A percentile compares a stretch with the other conserved stretches of the same genome.
Evolutionary conservation across 2,797 vertebrate genomes (phyloP).

Genomic region (Telmatherina bonti): DNA sequence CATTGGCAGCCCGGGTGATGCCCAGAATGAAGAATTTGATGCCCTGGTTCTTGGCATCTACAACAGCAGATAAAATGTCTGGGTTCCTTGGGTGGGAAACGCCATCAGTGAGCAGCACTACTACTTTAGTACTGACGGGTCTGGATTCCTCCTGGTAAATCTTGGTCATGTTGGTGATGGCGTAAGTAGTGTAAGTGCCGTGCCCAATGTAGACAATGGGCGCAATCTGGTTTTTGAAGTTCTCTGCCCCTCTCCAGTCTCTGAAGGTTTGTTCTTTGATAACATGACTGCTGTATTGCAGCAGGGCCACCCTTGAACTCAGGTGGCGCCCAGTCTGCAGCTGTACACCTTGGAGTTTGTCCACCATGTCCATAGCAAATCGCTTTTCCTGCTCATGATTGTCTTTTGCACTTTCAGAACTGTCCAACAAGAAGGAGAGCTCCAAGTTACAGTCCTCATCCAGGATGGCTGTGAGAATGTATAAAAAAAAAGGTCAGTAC

Average conservation of each 20-base stretch:
- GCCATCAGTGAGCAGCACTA: conserved; percentile 89
- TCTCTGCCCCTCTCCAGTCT: conserved; percentile 88
- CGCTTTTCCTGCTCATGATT: conserved; percentile 91
- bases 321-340: conserved; percentile 83
- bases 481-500: conserved; percentile 6
- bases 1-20: conserved; percentile 88
- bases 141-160: conserved; percentile 89
- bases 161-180: conserved; percentile 93
- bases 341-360: conserved; percentile 84
- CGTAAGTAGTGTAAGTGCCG: conserved; percentile 92
- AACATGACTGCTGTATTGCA: conserved; percentile 94
- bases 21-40: conserved; percentile 90
- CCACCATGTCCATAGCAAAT: conserved; percentile 86
- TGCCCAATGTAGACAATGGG: conserved; percentile 91
- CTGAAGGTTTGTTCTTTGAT: conserved; percentile 88
- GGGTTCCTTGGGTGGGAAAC: conserved; percentile 92
- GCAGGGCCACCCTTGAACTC: conserved; percentile 87
- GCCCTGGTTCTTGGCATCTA: conserved; percentile 92
- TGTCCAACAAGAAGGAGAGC: conserved; percentile 92
- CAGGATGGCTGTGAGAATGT: conserved; percentile 74
- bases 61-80: conserved; percentile 91
- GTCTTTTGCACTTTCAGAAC: conserved; percentile 91
- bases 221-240: conserved; percentile 85
- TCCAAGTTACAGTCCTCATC: conserved; percentile 91
- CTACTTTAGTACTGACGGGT: conserved; percentile 83